These are phyloP conservation scores for Arbacia lixula DNA, from an alignment of 53 echinoderm and acorn worm species.

Conservation along the genomic window DNA sequence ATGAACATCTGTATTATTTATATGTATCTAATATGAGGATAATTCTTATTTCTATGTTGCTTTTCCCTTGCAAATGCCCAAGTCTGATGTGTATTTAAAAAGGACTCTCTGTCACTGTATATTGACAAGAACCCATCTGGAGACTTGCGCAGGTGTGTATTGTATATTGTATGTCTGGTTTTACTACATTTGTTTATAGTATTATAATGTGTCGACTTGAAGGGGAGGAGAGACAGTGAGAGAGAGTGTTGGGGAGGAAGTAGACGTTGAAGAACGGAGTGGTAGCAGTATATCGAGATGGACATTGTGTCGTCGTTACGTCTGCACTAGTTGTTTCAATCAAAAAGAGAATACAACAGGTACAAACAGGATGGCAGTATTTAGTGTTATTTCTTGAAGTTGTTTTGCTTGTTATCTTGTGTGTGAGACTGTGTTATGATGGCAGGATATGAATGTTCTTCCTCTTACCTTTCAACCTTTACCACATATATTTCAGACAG, in stretches of 20 bases:
- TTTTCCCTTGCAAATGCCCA: not conserved
- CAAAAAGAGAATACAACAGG: constrained; percentile 48
- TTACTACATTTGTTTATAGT: constrained; percentile 59
- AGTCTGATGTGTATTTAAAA: constrained; percentile 41
- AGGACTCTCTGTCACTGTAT: constrained; percentile 42
- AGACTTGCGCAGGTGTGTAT: constrained; percentile 7
- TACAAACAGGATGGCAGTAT: constrained; percentile 27
- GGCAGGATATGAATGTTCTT: too few species aligned
- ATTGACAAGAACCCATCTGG: constrained; percentile 48
- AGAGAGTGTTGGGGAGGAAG: too few species aligned
- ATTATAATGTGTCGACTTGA: constrained; percentile 47
- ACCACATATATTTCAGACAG: too few species aligned
- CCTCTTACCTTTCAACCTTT: too few species aligned
- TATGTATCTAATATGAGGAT: constrained; percentile 42
- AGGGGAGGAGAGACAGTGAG: not conserved
- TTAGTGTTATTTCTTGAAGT: not conserved
- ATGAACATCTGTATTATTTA: constrained; percentile 43
- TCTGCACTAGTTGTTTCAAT: constrained; percentile 47
- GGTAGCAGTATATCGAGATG: constrained; percentile 6
- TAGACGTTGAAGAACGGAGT: constrained; percentile 29
- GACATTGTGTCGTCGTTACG: not conserved
- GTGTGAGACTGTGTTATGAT: too few species aligned
- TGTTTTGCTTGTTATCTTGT: not conserved
- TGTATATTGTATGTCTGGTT: constrained; percentile 59
- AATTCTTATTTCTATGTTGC: constrained; percentile 3